Evolutionary conservation across 1,140 invertebrate species (phyloP).

Genomic region (Trinorchestia longiramus): DNA sequence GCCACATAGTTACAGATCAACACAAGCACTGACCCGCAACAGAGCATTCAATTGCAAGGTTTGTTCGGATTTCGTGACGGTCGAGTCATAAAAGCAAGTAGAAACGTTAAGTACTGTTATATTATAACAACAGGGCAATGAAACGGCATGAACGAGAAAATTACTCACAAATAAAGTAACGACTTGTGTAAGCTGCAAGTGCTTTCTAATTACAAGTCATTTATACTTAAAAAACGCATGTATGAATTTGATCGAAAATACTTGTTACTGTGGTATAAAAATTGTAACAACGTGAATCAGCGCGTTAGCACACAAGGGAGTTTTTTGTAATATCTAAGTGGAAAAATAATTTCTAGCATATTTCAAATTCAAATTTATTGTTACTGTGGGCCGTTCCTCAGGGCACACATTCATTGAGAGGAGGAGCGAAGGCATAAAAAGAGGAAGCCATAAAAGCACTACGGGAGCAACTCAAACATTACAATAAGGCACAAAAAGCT

Average conservation of each 20-base stretch:
- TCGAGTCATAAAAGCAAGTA: neutral
- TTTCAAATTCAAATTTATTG: neutral
- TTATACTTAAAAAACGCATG: neutral
- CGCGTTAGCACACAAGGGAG: neutral
- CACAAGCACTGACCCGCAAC: neutral
- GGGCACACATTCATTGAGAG: neutral
- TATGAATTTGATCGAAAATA: neutral
- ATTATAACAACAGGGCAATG: neutral
- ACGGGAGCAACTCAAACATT: slow-evolving; percentile 6
- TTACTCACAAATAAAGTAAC: neutral
- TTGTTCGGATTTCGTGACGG: neutral
- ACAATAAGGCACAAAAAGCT: slow-evolving; percentile 8
- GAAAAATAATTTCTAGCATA: neutral
- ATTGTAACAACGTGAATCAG: neutral
- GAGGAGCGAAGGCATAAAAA: neutral
- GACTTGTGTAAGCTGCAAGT: neutral
- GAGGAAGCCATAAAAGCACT: neutral
- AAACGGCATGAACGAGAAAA: neutral
- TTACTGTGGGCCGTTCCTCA: neutral
- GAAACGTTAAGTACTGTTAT: neutral
- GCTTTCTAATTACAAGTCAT: neutral
- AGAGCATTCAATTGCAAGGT: neutral
- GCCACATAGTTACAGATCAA: neutral
- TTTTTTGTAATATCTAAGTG: neutral
- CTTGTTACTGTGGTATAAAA: neutral